Percentiles rank a stretch among this genome's conserved stretches.
Conservation (phyloP, 2,888 invertebrate genomes). For the Argyresthia albistria region DNA sequence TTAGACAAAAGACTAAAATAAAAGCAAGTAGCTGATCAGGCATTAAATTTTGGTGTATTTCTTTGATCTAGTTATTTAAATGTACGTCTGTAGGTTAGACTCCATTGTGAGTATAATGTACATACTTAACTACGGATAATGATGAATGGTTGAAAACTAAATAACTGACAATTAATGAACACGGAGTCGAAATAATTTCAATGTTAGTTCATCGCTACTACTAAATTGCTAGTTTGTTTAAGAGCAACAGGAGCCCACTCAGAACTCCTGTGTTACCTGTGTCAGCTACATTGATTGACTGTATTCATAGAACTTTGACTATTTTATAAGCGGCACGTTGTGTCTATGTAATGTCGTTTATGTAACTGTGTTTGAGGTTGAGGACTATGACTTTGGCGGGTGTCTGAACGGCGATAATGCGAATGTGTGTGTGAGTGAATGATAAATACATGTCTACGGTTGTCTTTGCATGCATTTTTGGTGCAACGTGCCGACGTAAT, state of each 20-base stretch:
- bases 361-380: not conserved
- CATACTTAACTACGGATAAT: slow-evolving; percentile 6
- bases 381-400: not conserved
- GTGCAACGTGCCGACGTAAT: slow-evolving; percentile 41
- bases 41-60: slow-evolving; percentile 37
- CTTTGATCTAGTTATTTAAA: slow-evolving; percentile 21
- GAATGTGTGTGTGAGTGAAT: not conserved
- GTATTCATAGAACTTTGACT: too few relatives aligned
- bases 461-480: slow-evolving; percentile 53
- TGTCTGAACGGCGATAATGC: not conserved
- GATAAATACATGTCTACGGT: slow-evolving; percentile 30
- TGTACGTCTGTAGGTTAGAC: too few relatives aligned
- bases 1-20: not conserved
- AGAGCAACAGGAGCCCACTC: too few relatives aligned
- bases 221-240: too few relatives aligned
- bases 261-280: too few relatives aligned
- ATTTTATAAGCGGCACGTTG: not conserved
- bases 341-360: not conserved
- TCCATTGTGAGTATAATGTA: too few relatives aligned
- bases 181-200: not conserved
- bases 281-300: too few relatives aligned
- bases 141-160: not conserved
- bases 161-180: too few relatives aligned
- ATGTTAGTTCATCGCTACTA: too few relatives aligned
- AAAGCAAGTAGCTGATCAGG: slow-evolving; percentile 27